A percentile compares a stretch with the other conserved stretches of the same genome.
phyloP scores from a whole-genome alignment of 2,888 invertebrate species.

The Thumatha senex region DNA sequence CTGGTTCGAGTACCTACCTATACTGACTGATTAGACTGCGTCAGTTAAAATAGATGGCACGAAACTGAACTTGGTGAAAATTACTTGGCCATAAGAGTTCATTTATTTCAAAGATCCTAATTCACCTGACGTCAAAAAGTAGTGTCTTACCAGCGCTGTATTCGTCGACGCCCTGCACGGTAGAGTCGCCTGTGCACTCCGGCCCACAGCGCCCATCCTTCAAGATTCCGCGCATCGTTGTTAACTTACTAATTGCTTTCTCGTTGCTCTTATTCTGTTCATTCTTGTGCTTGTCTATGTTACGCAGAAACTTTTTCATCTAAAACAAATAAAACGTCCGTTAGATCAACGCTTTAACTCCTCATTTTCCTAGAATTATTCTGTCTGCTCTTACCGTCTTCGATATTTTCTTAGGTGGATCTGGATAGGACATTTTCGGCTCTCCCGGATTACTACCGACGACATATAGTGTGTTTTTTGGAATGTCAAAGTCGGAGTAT shows the following conservation, averaged over 20 bases:
- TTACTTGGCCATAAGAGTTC: too few relatives aligned
- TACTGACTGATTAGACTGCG: too few relatives aligned
- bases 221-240: constrained; percentile 71
- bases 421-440: constrained; percentile 73
- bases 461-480: too few relatives aligned
- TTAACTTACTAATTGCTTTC: constrained; percentile 69
- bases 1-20: too few relatives aligned
- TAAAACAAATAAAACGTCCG: constrained; percentile 21
- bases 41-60: too few relatives aligned
- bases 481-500: constrained; percentile 70
- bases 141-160: constrained; percentile 51
- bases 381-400: constrained; percentile 61
- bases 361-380: background rate
- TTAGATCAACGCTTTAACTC: background rate
- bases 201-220: constrained; percentile 73
- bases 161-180: constrained; percentile 57
- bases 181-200: constrained; percentile 74
- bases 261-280: constrained; percentile 63
- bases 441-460: constrained; percentile 78
- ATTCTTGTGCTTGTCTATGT: constrained; percentile 75
- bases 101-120: too few relatives aligned
- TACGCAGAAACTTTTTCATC: constrained; percentile 77
- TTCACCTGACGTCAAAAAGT: too few relatives aligned
- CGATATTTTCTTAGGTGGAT: constrained; percentile 74
- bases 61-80: too few relatives aligned